Evolutionary conservation across 1,140 invertebrate genomes (phyloP).

Genomic region (Maconellicoccus hirsutus): DNA sequence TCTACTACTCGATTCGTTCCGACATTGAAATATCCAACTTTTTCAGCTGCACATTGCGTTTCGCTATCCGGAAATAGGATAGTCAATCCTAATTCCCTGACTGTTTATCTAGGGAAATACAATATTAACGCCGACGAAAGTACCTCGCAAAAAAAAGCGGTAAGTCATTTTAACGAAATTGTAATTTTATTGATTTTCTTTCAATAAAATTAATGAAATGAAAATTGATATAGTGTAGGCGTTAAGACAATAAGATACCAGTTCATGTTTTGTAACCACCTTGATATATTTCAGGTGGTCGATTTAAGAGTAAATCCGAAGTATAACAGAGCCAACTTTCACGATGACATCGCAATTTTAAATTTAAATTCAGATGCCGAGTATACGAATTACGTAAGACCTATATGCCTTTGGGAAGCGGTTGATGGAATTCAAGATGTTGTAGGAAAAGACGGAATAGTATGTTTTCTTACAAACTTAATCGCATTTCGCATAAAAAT

Average conservation of each 20-base stretch:
- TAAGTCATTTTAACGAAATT: constrained; percentile 22
- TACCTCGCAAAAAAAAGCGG: constrained; percentile 32
- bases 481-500: no score
- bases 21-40: neutral
- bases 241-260: neutral
- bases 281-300: constrained; percentile 29
- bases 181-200: neutral
- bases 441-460: constrained; percentile 32
- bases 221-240: neutral
- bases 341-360: constrained; percentile 42
- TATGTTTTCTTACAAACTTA: constrained; percentile 25
- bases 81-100: constrained; percentile 28
- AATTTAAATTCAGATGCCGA: constrained; percentile 29
- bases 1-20: neutral
- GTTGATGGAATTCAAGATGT: constrained; percentile 28
- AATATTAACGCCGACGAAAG: constrained; percentile 31
- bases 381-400: constrained; percentile 31
- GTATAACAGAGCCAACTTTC: constrained; percentile 59
- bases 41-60: constrained; percentile 33
- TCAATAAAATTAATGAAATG: no score
- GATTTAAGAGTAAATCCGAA: constrained; percentile 48
- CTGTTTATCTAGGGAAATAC: constrained; percentile 32
- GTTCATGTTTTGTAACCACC: no score
- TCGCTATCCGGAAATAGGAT: constrained; percentile 23
- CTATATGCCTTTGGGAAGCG: constrained; percentile 31